These are phyloP conservation scores for Cantharis lateralis DNA, from an alignment of 2,888 invertebrate species.

Conservation along the genomic window DNA sequence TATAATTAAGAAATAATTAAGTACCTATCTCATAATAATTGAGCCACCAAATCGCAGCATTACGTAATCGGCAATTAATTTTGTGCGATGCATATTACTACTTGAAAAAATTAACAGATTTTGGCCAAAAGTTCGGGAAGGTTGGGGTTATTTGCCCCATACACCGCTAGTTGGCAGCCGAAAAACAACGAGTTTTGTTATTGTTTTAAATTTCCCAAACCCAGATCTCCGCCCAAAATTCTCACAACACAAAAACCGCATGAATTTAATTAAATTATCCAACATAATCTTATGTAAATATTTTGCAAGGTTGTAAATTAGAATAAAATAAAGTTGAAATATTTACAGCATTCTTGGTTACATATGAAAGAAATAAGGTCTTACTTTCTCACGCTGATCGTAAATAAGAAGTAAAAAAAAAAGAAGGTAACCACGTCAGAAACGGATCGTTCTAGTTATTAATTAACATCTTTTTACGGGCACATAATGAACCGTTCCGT, in stretches of 20 bases:
- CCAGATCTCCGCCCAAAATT: neutral
- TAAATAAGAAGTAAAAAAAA: neutral
- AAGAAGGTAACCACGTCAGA: conserved; percentile 3
- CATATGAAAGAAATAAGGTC: conserved; percentile 8
- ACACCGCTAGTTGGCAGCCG: neutral
- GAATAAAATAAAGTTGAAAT: conserved; percentile 4
- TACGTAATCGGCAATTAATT: neutral
- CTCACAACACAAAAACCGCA: neutral
- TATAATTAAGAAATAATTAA: conserved; percentile 3
- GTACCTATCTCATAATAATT: conserved; percentile 1
- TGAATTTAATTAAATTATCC: neutral
- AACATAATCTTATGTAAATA: conserved; percentile 4
- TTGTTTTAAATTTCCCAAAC: neutral
- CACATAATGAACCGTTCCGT: conserved; percentile 17
- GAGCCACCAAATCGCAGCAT: neutral
- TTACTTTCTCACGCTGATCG: conserved; percentile 24
- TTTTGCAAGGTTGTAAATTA: conserved; percentile 4
- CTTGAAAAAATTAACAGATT: neutral
- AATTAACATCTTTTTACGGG: conserved; percentile 22
- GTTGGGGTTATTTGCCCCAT: neutral
- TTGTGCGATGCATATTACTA: too few species aligned
- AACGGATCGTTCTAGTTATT: conserved; percentile 17
- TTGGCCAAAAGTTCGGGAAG: neutral
- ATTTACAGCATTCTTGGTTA: conserved; percentile 4
- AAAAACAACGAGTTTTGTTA: neutral